These are phyloP conservation scores for Anas bahamensis DNA, from an alignment of 2,797 vertebrate genomes.

Conservation along the genomic window DNA sequence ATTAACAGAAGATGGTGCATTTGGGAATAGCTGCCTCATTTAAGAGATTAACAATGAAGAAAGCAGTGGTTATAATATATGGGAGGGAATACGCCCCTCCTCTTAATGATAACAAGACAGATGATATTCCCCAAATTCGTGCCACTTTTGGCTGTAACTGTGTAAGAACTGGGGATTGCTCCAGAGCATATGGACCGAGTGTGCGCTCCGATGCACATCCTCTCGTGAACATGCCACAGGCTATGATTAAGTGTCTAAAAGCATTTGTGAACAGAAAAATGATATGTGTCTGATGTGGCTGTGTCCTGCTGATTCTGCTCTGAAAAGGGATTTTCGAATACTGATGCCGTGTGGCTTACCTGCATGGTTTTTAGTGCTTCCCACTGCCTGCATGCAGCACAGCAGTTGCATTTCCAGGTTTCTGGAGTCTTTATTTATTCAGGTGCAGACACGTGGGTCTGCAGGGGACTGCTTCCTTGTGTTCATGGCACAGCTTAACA, in stretches of 20 bases:
- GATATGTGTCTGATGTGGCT: not conserved
- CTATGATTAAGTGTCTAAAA: slow-evolving; percentile 28
- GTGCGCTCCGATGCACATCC: not conserved
- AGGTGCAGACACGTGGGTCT: not conserved
- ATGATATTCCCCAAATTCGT: slow-evolving; percentile 13
- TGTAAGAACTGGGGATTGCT: slow-evolving; percentile 8
- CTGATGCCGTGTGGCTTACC: not conserved
- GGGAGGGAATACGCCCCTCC: not conserved
- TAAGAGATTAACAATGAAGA: not conserved
- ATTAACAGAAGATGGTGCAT: not conserved
- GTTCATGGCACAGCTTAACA: not conserved
- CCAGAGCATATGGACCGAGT: slow-evolving; percentile 36
- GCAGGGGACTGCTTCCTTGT: not conserved
- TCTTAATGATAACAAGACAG: slow-evolving; percentile 5
- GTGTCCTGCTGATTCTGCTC: not conserved
- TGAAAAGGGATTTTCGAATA: slow-evolving; percentile 29
- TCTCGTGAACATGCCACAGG: slow-evolving; percentile 1
- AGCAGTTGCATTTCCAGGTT: not conserved
- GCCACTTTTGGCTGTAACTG: not conserved
- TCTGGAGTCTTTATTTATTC: not conserved
- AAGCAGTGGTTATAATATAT: not conserved
- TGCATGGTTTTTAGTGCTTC: not conserved
- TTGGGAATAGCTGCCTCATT: slow-evolving; percentile 13
- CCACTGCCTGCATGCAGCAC: not conserved
- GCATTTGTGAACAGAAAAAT: slow-evolving; percentile 4